Evolutionary conservation across 2,888 invertebrate genomes (phyloP).

Genomic region (Drosophila borealis): DNA sequence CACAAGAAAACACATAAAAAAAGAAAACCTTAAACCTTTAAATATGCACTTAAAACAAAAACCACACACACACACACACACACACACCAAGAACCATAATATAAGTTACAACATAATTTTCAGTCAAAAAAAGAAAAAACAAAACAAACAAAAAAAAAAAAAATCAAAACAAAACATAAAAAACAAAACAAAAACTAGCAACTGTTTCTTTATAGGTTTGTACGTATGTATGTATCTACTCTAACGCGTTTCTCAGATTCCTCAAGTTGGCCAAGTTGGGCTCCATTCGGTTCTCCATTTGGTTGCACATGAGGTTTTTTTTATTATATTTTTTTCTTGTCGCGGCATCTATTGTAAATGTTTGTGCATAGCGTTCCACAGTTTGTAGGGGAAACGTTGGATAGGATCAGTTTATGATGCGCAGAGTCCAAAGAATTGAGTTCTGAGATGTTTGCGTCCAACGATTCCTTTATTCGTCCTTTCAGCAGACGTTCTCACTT

Average conservation of each 20-base stretch:
- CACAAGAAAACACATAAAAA: slow-evolving; percentile 35
- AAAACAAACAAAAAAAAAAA: slow-evolving; percentile 44
- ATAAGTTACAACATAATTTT: slow-evolving; percentile 72
- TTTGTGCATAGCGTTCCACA: slow-evolving; percentile 61
- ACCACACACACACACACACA: slow-evolving; percentile 11
- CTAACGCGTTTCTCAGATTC: slow-evolving; percentile 39
- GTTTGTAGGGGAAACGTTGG: slow-evolving; percentile 27
- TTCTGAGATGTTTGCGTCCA: slow-evolving; percentile 32
- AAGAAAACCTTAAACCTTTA: slow-evolving; percentile 68
- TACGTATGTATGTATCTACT: slow-evolving; percentile 55
- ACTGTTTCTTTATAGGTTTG: slow-evolving; percentile 76
- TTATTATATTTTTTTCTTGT: slow-evolving; percentile 12
- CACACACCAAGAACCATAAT: slow-evolving; percentile 65
- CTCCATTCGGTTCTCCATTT: slow-evolving; percentile 1
- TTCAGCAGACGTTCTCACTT: slow-evolving; percentile 67
- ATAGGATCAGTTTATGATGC: slow-evolving; percentile 16
- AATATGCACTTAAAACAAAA: slow-evolving; percentile 71
- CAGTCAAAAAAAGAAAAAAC: slow-evolving; percentile 58
- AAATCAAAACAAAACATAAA: slow-evolving; percentile 41
- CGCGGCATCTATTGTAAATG: slow-evolving; percentile 64
- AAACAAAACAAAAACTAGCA: slow-evolving; percentile 53
- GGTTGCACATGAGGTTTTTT: slow-evolving; percentile 28
- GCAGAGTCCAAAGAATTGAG: slow-evolving; percentile 16
- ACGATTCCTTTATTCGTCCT: slow-evolving; percentile 54
- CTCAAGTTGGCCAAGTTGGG: slow-evolving; percentile 30